phyloP scores from a whole-genome alignment of 1,140 invertebrate genomes.

The Pogonognathellus flavescens region DNA sequence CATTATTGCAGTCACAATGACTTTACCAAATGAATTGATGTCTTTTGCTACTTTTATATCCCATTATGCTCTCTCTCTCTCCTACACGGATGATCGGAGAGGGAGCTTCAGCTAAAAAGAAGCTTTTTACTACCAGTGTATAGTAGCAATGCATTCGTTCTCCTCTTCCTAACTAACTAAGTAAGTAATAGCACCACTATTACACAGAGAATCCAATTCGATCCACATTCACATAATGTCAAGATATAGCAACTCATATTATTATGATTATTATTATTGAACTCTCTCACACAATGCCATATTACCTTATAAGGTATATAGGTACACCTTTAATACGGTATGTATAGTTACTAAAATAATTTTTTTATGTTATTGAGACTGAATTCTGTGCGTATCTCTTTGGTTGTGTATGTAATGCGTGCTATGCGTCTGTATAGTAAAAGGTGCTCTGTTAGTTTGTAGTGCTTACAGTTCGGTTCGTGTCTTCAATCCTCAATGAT shows the following conservation, averaged over 20 bases:
- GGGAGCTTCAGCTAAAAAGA: background rate
- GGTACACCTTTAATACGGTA: too few species aligned
- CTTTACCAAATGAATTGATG: constrained; percentile 52
- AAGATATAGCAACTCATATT: too few species aligned
- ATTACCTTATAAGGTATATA: too few species aligned
- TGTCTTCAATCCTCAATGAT: constrained; percentile 29
- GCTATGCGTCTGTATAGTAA: background rate
- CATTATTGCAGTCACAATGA: constrained; percentile 43
- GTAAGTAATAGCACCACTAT: background rate
- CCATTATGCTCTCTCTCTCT: background rate
- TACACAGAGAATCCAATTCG: background rate
- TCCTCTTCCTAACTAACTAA: background rate
- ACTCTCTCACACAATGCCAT: background rate
- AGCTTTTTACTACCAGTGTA: background rate
- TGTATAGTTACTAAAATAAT: too few species aligned
- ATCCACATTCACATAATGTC: too few species aligned
- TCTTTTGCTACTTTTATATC: constrained; percentile 32
- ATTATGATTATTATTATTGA: background rate
- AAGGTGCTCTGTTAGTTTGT: background rate
- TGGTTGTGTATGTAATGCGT: background rate
- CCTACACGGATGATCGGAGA: background rate
- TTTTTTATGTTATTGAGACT: too few species aligned
- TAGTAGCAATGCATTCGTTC: background rate
- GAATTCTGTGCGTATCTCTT: too few species aligned
- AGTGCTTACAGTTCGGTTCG: background rate